These are phyloP conservation scores for Copidosoma aretas DNA, from an alignment of 2,888 invertebrate genomes.

Conservation along the genomic window DNA sequence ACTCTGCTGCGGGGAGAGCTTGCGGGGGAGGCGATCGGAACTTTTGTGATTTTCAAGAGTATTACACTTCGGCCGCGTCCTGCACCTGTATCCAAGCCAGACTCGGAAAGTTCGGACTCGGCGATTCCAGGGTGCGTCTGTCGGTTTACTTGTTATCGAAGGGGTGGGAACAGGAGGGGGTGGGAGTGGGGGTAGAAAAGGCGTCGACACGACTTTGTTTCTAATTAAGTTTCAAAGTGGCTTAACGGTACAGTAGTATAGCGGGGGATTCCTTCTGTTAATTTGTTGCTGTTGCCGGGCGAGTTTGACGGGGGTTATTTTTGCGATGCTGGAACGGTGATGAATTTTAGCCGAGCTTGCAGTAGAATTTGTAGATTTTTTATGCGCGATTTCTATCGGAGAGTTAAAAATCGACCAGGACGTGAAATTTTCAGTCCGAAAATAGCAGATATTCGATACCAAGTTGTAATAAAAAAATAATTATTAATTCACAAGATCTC, in stretches of 20 bases:
- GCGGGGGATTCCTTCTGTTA: neutral
- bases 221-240: neutral
- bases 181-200: too few species aligned
- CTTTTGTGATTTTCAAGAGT: constrained; percentile 34
- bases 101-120: constrained; percentile 19
- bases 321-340: neutral
- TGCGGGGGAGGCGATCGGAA: constrained; percentile 20
- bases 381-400: too few species aligned
- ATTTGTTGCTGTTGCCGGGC: neutral
- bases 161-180: too few species aligned
- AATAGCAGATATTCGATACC: too few species aligned
- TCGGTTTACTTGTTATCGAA: constrained; percentile 5
- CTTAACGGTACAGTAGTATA: too few species aligned
- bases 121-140: constrained; percentile 4
- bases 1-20: constrained; percentile 1
- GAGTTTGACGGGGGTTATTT: too few species aligned
- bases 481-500: too few species aligned
- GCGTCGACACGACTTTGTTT: constrained; percentile 1
- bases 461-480: too few species aligned
- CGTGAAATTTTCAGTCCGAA: too few species aligned
- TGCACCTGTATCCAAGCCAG: neutral
- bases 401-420: too few species aligned
- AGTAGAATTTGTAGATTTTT: too few species aligned
- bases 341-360: too few species aligned
- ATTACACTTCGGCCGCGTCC: constrained; percentile 15